Evolutionary conservation across 2,888 invertebrate genomes (phyloP), one percentile per base, ranked within the genome.

Genomic region (Dermolepida albohirtum): DNA sequence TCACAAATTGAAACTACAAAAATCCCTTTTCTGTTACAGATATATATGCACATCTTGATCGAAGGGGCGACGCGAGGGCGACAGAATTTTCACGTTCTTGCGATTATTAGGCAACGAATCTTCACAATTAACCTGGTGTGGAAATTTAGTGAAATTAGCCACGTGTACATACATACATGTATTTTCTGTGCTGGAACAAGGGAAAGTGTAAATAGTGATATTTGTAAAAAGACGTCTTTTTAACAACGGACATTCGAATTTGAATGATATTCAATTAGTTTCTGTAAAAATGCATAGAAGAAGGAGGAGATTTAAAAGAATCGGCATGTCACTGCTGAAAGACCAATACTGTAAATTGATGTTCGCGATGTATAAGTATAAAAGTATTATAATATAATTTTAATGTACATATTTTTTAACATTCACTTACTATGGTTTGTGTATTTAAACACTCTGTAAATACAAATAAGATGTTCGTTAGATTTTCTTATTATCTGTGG

Each of bases 361-460:
- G 17, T 41, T 57, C 41, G 12, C 14, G 11, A 5, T 57, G 43
- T 57, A 57, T 22, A 11, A 43, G 12, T 41, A 8, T 55, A 57
- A 43, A 29, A 12, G 44, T 4, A n/a, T n/a, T n/a, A n/a, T n/a
- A 57, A 44, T 43, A 6, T 57, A 43, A 16, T 57, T 57, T 43
- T 44, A 57, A 57, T 57, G 57, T 57, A 57, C 14, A 57, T 57
- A 57, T 57, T 57, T 57, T 57, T 10, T 57, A 57, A 57, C 43
- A 57, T 27, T 57, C 43, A n/a, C n/a, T n/a, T n/a, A 57, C 57
- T 57, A 57, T 57, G 43, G 12, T 57, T 57, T 57, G 12, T 57
- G 43, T 43, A 57, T 57, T 57, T 43, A 2, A 57, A 57, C 22
- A 44, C 17, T 22, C 27, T 57, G 57, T 57, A 44, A 17, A 57